Conservation (phyloP, 2,888 invertebrate species). For the Limnephilus lunatus region DNA sequence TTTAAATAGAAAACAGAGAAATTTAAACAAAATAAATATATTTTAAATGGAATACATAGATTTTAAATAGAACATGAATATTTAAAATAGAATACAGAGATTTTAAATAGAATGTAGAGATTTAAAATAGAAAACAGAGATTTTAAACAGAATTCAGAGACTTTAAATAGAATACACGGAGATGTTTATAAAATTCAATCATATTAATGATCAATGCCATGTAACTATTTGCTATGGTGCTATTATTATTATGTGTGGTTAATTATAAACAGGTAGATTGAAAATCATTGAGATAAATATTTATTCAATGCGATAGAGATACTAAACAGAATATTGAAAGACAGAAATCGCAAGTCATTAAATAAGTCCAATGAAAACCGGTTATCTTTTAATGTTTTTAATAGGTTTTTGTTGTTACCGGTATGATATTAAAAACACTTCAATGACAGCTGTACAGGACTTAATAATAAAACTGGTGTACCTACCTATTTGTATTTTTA, state of each 20-base stretch:
- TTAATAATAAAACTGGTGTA: neutral
- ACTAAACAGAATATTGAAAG: neutral
- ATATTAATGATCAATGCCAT: neutral
- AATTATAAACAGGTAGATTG: neutral
- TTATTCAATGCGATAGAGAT: neutral
- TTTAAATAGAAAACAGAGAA: no score
- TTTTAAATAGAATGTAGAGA: no score
- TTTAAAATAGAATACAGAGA: no score
- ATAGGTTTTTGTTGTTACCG: neutral
- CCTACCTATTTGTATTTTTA: no score
- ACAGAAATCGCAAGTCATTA: neutral
- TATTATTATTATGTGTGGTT: neutral
- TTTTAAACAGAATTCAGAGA: no score
- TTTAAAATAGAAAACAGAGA: no score
- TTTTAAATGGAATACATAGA: no score
- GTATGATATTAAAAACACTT: neutral
- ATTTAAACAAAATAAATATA: no score
- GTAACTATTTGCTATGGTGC: neutral
- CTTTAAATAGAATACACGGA: neutral
- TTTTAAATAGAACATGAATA: no score
- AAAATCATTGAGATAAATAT: neutral
- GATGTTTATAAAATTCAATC: neutral
- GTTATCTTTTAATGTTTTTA: neutral
- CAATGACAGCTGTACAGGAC: neutral
- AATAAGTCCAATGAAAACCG: neutral